phyloP scores from a whole-genome alignment of 2,113 vertebrate genomes.

The Caranx ignobilis region DNA sequence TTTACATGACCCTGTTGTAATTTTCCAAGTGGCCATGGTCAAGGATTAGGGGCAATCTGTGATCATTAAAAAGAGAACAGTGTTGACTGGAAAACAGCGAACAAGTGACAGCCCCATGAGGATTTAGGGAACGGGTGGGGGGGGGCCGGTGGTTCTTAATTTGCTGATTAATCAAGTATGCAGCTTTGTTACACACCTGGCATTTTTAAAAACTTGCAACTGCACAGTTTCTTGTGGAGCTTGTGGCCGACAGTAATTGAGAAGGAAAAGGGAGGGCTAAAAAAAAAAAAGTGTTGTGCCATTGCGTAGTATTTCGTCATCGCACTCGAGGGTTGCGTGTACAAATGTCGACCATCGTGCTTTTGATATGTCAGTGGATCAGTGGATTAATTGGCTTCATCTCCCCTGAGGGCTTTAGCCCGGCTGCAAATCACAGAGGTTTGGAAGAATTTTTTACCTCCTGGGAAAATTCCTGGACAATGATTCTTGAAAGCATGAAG shows the following conservation, averaged over 20 bases:
- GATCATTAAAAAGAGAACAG: too few species aligned
- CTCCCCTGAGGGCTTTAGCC: neutral
- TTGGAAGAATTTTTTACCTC: too few species aligned
- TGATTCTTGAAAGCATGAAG: neutral
- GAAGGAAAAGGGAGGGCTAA: neutral
- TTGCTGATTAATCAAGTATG: too few species aligned
- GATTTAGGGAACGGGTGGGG: too few species aligned
- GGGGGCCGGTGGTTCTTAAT: too few species aligned
- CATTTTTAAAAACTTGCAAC: neutral
- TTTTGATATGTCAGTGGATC: neutral
- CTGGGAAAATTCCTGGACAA: neutral
- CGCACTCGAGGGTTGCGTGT: neutral
- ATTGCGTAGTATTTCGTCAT: neutral
- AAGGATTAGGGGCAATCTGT: too few species aligned
- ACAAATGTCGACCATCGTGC: neutral
- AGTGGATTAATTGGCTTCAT: neutral
- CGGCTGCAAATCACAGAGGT: neutral
- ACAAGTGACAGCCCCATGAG: too few species aligned
- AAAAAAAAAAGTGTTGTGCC: neutral
- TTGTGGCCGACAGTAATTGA: neutral
- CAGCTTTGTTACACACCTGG: too few species aligned
- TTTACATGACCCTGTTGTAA: too few species aligned
- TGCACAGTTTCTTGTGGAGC: neutral
- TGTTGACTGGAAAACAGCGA: too few species aligned
- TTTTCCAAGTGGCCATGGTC: too few species aligned